Base-by-base conservation (phyloP, 2,888 invertebrate species). In the Tetragnatha montana region DNA sequence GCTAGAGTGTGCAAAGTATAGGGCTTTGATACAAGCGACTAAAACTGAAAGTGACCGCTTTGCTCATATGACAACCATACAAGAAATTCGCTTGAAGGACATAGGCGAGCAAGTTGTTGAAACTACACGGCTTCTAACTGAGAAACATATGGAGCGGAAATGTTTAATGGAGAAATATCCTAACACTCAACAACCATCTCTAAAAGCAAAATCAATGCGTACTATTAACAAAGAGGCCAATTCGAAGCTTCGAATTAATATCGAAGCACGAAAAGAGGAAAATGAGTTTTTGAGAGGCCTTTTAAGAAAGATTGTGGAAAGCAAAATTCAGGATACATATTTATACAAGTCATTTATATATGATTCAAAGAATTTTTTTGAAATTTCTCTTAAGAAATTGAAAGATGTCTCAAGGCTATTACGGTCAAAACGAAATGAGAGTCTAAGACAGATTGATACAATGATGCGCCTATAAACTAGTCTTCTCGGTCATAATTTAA, bases 21-120 rank as follows among this genome's bases (percentile, higher is more conserved):
- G 49, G 78, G 17, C 73, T 8, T 47, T 87, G n/a, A 10, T 75
- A 1, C 76, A 81, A n/a, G 87, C 82, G n/a, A 76, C 87, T 21
- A 60, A 71, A 19, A 78, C 76, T 8, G 87, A 87, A 82, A 78
- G 69, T 17, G 76, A 87, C 2, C 81, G 71, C 0, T 21, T 81
- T 17, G 12, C 14, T 4, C 74, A 71, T 35, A 47, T 87, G 6
- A 81, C 51, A 50, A 21, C 35, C 0, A 7, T 69, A n/a, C 87
- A 87, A 60, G 87, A 87, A 14, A 21, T 47, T 8, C 80, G 75
- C 49, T 70, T 87, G 81, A 87, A 87, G 22, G 81, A 76, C 10
- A 51, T 87, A 3, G 87, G 81, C 7, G 47, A 47, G 12, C 81
- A 87, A 71, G 87, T 87, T 69, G 81, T 87, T n/a, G 81, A 87